phyloP scores from a whole-genome alignment of 2,797 vertebrate species.

The Jordanella pulchra region DNA sequence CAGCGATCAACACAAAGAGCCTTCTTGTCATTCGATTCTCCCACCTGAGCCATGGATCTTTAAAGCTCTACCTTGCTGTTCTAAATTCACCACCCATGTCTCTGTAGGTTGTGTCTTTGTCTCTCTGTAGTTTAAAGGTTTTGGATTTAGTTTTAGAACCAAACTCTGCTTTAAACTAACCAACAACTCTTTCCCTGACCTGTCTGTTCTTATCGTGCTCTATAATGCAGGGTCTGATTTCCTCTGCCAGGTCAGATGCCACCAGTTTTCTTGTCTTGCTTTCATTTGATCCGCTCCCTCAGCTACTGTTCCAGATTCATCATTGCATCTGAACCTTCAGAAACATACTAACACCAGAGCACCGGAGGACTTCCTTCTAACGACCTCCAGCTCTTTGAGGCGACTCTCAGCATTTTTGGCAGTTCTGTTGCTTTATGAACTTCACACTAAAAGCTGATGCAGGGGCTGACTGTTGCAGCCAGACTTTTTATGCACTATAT shows the following conservation, averaged over 20 bases:
- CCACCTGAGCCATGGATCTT: background rate
- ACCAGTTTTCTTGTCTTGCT: background rate
- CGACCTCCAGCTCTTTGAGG: slow-evolving; percentile 28
- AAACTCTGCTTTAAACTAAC: background rate
- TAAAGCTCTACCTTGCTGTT: background rate
- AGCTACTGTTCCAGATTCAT: slow-evolving; percentile 7
- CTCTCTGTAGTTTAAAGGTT: background rate
- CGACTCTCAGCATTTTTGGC: slow-evolving; percentile 25
- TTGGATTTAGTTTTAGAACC: background rate
- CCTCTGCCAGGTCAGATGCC: background rate
- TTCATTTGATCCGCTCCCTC: slow-evolving; percentile 17
- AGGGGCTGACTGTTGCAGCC: slow-evolving; percentile 2
- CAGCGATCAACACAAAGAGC: background rate
- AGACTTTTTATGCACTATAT: slow-evolving; percentile 7
- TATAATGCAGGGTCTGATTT: background rate
- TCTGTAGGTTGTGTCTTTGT: background rate
- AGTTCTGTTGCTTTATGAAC: slow-evolving; percentile 30
- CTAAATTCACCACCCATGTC: background rate
- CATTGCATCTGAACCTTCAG: slow-evolving; percentile 25
- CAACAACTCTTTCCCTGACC: background rate
- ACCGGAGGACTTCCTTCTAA: background rate
- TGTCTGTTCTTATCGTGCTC: background rate
- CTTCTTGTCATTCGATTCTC: background rate
- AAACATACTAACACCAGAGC: slow-evolving; percentile 25
- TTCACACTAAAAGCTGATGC: slow-evolving; percentile 23